Base-by-base conservation (phyloP, 2,113 vertebrate species). In the Bos indicus region DNA sequence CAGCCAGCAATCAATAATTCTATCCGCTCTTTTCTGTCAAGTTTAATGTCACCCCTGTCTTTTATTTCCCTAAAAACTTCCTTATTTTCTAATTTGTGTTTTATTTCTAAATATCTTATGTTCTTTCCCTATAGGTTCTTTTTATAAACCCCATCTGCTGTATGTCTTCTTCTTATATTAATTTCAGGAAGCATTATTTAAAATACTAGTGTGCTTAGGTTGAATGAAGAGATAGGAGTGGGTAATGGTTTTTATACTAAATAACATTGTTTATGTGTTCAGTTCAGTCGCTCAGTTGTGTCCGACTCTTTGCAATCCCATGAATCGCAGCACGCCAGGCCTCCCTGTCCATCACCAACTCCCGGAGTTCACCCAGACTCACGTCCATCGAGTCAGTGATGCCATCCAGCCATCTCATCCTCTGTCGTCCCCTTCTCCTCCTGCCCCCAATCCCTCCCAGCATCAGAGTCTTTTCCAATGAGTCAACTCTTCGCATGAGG, bases 101-200 rank as follows among this genome's bases (percentile, higher is more conserved):
- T 86, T 11, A 33, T 23, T 62, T 88, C 62, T 84, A 85, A 94
- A 59, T 83, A 67, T 46, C 15, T 81, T 6, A 14, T 4, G 19
- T 52, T 93, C 25, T 33, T 90, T 94, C 8, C n/a, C 48, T 59
- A 1, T 54, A 86, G 17, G 13, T 59, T 57, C 43, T 48, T 89
- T 52, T 67, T 62, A 16, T 74, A 88, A 43, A 57, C 1, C 3
- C 6, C 10, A 40, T 85, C 19, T 92, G 25, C 54, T n/a, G 2
- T 82, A 71, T 46, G 28, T 71, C 25, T 92, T 71, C 57, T 93
- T 94, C 46, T 9, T 40, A 12, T 93, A 46, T 83, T 97, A 64
- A 67, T 84, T 98, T 90, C 57, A 92, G 81, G 19, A 88, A 83
- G 7, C 25, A 46, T 60, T 91, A 57, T 87, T 96, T 85, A 96